Evolutionary conservation across 2,888 invertebrate species (phyloP), one percentile per base, ranked within the genome.

Genomic region (Theretra japonica): DNA sequence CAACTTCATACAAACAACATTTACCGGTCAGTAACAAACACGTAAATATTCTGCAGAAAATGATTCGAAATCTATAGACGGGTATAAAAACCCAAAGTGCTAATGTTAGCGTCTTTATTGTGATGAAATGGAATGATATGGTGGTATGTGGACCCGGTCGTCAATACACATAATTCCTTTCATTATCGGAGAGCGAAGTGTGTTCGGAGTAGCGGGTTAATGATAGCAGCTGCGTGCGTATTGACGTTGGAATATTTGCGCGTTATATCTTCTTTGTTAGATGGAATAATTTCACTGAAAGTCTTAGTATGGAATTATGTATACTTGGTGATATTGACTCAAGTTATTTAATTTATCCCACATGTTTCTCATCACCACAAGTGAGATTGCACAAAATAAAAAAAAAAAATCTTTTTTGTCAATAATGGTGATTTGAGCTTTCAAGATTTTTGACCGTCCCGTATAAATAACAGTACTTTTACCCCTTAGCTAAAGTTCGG

Each of bases 121-220:
- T 33, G 60, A 60, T 60, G n/a, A n/a, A 60, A 60, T 60, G 60
- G 53, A 53, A 53, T 53, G n/a, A 53, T 53, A 53, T n/a, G n/a
- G 53, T 17, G 1, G 5, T 17, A 4, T 33, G 19, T 60, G 60
- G 30, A 30, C 28, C 28, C 15, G 19, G 5, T 60, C 28, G 60
- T 19, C 30, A 56, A 50, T 19, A 68, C 41, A 48, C 25, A n/a
- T 59, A 59, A 60, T 59, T 60, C 25, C 53, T 25, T 48, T 60
- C 68, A 59, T 70, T 70, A 59, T 70, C 59, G 41, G 58, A 58
- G 41, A 70, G 25, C 30, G 53, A 53, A 60, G 62, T 62, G 50
- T 70, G 71, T 57, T 57, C 25, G 62, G 21, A 65, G 41, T 21
- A 21, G 33, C 21, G n/a, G 23, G 21, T 70, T 62, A 53, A 62